Conservation (phyloP, 2,797 vertebrate species). For the Loris lydekkerianus region DNA sequence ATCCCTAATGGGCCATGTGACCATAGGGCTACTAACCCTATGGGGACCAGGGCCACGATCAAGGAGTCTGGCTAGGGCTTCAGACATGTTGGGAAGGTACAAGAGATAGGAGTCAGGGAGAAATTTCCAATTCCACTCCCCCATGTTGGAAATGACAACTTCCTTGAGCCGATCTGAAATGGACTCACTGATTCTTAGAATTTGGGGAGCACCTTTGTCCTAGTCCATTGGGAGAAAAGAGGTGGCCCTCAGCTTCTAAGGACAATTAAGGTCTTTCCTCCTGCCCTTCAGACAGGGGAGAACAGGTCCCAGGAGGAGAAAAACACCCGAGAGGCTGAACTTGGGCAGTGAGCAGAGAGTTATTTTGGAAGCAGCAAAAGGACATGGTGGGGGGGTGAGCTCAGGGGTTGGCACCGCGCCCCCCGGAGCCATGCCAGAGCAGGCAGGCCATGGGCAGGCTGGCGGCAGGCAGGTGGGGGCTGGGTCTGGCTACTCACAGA, state of each 20-base stretch:
- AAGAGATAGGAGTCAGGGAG: neutral
- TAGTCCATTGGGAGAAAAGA: neutral
- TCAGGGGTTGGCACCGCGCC: constrained; percentile 65
- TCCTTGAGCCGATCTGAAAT: constrained; percentile 3
- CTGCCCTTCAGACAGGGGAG: constrained; percentile 60
- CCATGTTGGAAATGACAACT: neutral
- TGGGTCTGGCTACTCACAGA: neutral
- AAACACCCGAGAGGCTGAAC: constrained; percentile 70
- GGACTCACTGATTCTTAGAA: neutral
- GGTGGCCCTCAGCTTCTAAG: neutral
- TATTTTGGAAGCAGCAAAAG: constrained; percentile 81
- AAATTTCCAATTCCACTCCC: neutral
- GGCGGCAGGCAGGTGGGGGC: constrained; percentile 54
- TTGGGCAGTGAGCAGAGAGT: constrained; percentile 75
- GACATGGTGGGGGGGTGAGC: constrained; percentile 66
- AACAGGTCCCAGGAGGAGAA: constrained; percentile 70
- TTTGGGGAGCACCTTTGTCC: neutral
- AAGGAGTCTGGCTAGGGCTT: neutral
- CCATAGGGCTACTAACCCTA: neutral
- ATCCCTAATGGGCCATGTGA: neutral
- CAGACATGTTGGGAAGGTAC: neutral
- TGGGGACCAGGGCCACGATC: neutral
- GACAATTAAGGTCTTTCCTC: neutral
- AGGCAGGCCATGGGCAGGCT: constrained; percentile 46
- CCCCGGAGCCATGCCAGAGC: constrained; percentile 73